phyloP scores from a whole-genome alignment of 1,140 invertebrate genomes.

The Amyelois transitella region DNA sequence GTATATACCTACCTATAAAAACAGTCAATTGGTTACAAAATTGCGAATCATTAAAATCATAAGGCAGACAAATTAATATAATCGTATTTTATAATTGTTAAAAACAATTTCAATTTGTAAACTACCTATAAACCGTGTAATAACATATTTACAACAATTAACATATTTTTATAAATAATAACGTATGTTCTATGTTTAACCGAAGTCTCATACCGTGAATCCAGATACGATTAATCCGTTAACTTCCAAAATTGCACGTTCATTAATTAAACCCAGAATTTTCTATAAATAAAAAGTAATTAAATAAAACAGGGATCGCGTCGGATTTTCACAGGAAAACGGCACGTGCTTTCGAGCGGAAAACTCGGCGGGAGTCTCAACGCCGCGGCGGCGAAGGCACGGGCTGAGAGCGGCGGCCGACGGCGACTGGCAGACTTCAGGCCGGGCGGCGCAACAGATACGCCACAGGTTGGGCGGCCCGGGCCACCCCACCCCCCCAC shows the following conservation, averaged over 20 bases:
- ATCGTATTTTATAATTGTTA: too few relatives aligned
- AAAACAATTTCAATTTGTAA: too few relatives aligned
- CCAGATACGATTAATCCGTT: neutral
- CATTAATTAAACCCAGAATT: neutral
- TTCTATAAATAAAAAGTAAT: neutral
- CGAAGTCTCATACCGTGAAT: conserved; percentile 1
- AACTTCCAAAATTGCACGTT: neutral
- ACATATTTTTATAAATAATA: too few relatives aligned
- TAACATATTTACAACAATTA: too few relatives aligned
- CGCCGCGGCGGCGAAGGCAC: conserved; percentile 24
- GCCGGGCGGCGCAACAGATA: conserved; percentile 61
- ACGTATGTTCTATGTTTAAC: neutral
- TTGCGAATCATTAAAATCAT: too few relatives aligned
- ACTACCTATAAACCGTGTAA: too few relatives aligned
- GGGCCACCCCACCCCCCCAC: conserved; percentile 35
- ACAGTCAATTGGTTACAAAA: too few relatives aligned
- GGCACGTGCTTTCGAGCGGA: conserved; percentile 30
- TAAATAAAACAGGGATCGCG: neutral
- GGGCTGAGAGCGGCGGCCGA: conserved; percentile 24
- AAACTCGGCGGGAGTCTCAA: conserved; percentile 9
- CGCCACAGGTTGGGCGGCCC: conserved; percentile 62
- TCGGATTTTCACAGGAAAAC: conserved; percentile 5
- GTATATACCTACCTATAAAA: too few relatives aligned
- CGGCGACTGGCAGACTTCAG: neutral
- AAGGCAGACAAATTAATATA: too few relatives aligned